Conservation (phyloP, 2,113 vertebrate species). For the Equus quagga region DNA sequence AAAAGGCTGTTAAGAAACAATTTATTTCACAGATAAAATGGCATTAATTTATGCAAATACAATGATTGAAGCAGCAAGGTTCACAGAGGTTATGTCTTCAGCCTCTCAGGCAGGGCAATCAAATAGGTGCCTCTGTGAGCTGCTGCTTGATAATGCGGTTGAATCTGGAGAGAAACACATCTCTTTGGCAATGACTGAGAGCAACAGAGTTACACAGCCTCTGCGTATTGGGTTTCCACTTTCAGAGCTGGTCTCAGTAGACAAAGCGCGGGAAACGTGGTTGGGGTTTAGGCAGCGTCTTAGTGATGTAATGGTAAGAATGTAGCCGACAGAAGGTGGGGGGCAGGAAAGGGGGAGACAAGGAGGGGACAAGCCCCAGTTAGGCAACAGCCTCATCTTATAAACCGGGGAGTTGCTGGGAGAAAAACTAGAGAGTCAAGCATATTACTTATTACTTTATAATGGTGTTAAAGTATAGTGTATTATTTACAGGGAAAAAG, state of each 20-base stretch:
- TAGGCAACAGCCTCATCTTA: neutral
- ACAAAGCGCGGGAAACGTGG: neutral
- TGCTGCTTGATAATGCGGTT: neutral
- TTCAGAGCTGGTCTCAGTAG: neutral
- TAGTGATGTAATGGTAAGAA: neutral
- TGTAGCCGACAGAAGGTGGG: neutral
- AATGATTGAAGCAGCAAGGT: neutral
- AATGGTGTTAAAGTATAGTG: neutral
- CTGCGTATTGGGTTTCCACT: neutral
- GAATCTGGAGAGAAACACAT: neutral
- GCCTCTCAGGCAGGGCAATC: neutral
- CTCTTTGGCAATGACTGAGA: neutral
- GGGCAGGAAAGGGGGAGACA: too few species aligned
- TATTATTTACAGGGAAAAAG: neutral
- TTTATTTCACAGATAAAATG: slow-evolving; percentile 29
- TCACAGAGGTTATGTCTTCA: neutral
- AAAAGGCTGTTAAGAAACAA: slow-evolving; percentile 2
- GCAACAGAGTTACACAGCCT: neutral
- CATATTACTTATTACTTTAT: neutral
- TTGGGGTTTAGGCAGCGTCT: neutral
- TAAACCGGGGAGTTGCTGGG: neutral
- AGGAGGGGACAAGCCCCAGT: neutral
- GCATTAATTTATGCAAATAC: slow-evolving; percentile 36
- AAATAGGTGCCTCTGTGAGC: neutral
- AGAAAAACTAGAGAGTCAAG: neutral